phyloP scores from a whole-genome alignment of 1,140 invertebrate species.

The Scaptomyza graminum region DNA sequence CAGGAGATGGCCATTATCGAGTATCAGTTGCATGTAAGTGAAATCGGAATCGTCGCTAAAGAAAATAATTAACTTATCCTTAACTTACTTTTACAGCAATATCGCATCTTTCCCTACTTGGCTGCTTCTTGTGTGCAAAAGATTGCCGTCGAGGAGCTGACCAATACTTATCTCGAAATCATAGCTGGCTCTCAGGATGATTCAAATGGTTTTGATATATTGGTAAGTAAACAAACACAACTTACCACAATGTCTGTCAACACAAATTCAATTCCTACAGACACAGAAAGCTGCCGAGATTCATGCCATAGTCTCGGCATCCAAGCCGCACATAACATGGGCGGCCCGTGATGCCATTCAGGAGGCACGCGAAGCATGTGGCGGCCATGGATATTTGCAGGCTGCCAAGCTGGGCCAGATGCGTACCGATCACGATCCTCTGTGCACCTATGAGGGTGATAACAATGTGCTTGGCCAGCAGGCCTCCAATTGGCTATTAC shows the following conservation, averaged over 20 bases:
- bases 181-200: conserved; percentile 86
- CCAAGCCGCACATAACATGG: conserved; percentile 95
- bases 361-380: conserved; percentile 94
- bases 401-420: conserved; percentile 93
- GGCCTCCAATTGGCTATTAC: conserved; percentile 94
- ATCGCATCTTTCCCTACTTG: conserved; percentile 94
- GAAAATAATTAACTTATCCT: not conserved
- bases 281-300: conserved; percentile 92
- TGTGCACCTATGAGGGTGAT: conserved; percentile 97
- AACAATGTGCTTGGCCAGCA: conserved; percentile 98
- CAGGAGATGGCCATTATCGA: conserved; percentile 94
- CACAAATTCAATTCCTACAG: conserved; percentile 70
- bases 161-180: conserved; percentile 85
- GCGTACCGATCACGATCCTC: conserved; percentile 95
- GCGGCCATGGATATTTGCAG: conserved; percentile 88
- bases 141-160: conserved; percentile 87
- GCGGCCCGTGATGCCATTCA: conserved; percentile 92
- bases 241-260: not conserved
- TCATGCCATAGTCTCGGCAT: conserved; percentile 94
- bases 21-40: conserved; percentile 92
- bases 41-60: not conserved
- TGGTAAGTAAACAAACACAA: conserved; percentile 83
- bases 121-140: conserved; percentile 92
- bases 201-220: conserved; percentile 85
- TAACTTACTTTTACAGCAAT: conserved; percentile 88